A percentile compares a stretch with the other conserved stretches of the same genome.
These are phyloP conservation scores for Galerucella pusilla DNA, from an alignment of 2,888 invertebrate genomes.

Conservation along the genomic window DNA sequence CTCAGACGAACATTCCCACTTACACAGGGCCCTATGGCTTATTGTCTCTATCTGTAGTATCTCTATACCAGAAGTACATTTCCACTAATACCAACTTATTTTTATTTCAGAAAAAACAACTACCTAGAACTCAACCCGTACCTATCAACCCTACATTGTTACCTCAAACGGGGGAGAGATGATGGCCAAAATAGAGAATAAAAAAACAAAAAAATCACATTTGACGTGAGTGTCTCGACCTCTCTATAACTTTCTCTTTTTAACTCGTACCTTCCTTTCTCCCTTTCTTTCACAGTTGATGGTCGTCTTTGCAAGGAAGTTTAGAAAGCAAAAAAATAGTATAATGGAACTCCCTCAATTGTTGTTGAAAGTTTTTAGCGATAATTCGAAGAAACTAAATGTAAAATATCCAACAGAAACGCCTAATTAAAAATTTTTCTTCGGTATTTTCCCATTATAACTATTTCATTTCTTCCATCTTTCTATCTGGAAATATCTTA, in stretches of 20 bases:
- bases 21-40: too few relatives aligned
- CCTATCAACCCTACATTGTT: constrained; percentile 83
- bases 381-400: neutral
- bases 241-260: constrained; percentile 34
- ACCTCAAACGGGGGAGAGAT: constrained; percentile 70
- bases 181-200: constrained; percentile 59
- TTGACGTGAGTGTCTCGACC: neutral
- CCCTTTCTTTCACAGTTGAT: constrained; percentile 30
- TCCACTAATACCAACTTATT: constrained; percentile 29
- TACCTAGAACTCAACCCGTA: constrained; percentile 79
- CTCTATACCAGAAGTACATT: too few relatives aligned
- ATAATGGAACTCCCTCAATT: neutral
- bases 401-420: neutral
- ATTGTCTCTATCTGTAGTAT: too few relatives aligned
- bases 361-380: neutral
- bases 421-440: neutral
- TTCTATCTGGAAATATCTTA: neutral
- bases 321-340: constrained; percentile 4
- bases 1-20: too few relatives aligned
- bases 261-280: constrained; percentile 30
- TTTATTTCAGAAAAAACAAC: constrained; percentile 80
- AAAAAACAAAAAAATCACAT: neutral
- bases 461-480: neutral
- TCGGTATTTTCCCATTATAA: neutral
- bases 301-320: constrained; percentile 19